Evolutionary conservation across 2,888 invertebrate species (phyloP).

Genomic region (Euzophera pinguis): DNA sequence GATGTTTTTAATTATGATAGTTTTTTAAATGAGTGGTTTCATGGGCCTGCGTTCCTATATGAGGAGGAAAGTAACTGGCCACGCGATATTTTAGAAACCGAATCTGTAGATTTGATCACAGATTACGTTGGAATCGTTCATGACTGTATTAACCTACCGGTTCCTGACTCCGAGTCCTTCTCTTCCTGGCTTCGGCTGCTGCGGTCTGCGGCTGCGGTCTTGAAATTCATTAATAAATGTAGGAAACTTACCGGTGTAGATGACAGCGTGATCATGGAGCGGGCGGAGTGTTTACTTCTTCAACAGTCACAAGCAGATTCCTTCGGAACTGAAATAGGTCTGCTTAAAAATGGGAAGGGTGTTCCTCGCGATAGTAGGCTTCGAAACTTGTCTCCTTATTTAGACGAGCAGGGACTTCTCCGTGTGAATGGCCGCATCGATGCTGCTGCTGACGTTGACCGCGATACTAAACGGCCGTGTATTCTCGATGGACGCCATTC

Average conservation of each 20-base stretch:
- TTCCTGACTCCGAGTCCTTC: slow-evolving; percentile 7
- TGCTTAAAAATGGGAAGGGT: neutral
- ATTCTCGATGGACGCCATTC: slow-evolving; percentile 13
- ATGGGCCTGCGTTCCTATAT: slow-evolving; percentile 9
- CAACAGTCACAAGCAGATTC: neutral
- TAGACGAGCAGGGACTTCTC: neutral
- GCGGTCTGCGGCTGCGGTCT: slow-evolving; percentile 2
- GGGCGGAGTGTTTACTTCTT: neutral
- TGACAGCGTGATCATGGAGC: neutral
- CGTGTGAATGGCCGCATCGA: neutral
- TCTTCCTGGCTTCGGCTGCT: slow-evolving; percentile 12
- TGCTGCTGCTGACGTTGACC: neutral
- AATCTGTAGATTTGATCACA: too few relatives aligned
- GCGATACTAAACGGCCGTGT: neutral
- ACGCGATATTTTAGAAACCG: neutral
- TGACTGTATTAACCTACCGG: too few relatives aligned
- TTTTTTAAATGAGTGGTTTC: slow-evolving; percentile 6
- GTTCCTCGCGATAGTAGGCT: neutral
- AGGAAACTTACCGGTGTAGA: neutral
- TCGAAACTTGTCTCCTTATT: neutral
- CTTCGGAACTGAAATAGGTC: neutral
- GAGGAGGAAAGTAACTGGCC: neutral
- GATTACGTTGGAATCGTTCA: neutral
- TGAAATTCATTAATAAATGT: slow-evolving; percentile 13
- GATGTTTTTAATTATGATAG: too few relatives aligned